phyloP scores from a whole-genome alignment of 2,888 invertebrate species.

The Dasypolia templi region DNA sequence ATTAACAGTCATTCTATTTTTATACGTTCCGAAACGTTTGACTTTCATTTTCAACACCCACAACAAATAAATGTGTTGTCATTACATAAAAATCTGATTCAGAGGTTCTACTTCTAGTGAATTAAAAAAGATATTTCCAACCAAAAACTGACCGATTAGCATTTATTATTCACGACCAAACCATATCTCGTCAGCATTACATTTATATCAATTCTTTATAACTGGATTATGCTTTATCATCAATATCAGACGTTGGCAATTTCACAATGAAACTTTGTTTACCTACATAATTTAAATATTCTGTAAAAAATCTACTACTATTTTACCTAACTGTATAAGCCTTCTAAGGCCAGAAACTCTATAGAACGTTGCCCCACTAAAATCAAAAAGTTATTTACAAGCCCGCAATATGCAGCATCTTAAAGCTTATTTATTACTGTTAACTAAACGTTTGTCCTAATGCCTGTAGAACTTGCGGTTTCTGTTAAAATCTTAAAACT shows the following conservation, averaged over 20 bases:
- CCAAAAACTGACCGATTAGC: not conserved
- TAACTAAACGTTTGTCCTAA: too few relatives aligned
- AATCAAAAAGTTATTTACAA: too few relatives aligned
- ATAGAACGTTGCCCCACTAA: too few relatives aligned
- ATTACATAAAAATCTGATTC: not conserved
- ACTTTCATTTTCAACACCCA: slow-evolving; percentile 21
- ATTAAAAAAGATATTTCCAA: slow-evolving; percentile 4
- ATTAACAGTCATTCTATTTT: slow-evolving; percentile 17
- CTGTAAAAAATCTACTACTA: not conserved
- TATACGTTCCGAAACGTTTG: slow-evolving; percentile 6
- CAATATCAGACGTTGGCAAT: not conserved
- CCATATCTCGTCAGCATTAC: slow-evolving; percentile 14
- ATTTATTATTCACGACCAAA: slow-evolving; percentile 14
- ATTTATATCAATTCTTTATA: slow-evolving; percentile 25
- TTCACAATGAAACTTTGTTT: slow-evolving; percentile 12
- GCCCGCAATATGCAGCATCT: too few relatives aligned
- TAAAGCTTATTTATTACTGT: too few relatives aligned
- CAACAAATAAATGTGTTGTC: slow-evolving; percentile 8
- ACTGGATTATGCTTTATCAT: slow-evolving; percentile 22
- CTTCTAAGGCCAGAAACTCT: too few relatives aligned
- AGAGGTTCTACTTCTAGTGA: not conserved
- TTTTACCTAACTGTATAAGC: not conserved
- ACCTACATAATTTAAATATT: not conserved
- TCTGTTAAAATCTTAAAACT: too few relatives aligned
- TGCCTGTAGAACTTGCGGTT: too few relatives aligned